Evolutionary conservation across 2,888 invertebrate genomes (phyloP).

Genomic region (Trilocha varians): DNA sequence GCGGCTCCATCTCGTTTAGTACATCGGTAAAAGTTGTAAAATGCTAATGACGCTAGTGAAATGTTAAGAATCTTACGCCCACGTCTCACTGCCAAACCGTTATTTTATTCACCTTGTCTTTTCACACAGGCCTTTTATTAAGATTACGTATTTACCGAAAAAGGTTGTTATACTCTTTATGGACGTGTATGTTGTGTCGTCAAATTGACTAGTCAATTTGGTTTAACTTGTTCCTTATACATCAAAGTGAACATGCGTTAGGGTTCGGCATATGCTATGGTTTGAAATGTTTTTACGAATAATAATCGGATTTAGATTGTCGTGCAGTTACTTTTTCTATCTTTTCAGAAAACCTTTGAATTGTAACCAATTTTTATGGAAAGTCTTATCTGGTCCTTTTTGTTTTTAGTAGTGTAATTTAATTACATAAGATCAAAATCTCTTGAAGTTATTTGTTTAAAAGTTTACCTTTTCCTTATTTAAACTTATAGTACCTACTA

Average conservation of each 20-base stretch:
- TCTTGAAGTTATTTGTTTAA: no score
- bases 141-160: slow-evolving; percentile 25
- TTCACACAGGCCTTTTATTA: slow-evolving; percentile 33
- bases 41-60: slow-evolving; percentile 65
- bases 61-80: slow-evolving; percentile 63
- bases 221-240: not conserved
- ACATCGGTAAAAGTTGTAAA: slow-evolving; percentile 68
- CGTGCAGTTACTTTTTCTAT: no score
- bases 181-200: slow-evolving; percentile 1
- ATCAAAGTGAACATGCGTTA: not conserved
- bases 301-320: no score
- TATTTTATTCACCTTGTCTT: slow-evolving; percentile 48
- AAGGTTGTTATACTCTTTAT: slow-evolving; percentile 15
- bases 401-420: no score
- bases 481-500: not conserved
- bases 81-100: slow-evolving; percentile 45
- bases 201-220: slow-evolving; percentile 3
- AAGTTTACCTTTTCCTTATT: not conserved
- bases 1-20: slow-evolving; percentile 51
- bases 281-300: not conserved
- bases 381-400: no score
- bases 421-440: no score
- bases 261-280: not conserved
- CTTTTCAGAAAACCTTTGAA: no score
- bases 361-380: no score